Percentiles rank a stretch among this genome's conserved stretches.
These are phyloP conservation scores for Dasyprocta punctata DNA, from an alignment of 2,113 vertebrate species.

Conservation along the genomic window DNA sequence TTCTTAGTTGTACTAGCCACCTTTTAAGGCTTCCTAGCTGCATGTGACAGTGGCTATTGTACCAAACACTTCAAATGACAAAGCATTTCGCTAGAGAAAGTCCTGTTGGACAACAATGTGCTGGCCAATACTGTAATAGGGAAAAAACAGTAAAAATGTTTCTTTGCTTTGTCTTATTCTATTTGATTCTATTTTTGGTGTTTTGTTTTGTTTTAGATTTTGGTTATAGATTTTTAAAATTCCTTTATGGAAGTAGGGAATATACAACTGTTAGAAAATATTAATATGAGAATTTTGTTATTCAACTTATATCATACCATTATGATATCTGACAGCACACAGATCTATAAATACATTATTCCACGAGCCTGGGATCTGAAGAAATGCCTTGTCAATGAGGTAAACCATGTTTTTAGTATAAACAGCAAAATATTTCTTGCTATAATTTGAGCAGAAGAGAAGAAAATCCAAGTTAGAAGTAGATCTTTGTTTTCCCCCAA, in stretches of 20 bases:
- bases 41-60: neutral
- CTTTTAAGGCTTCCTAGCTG: neutral
- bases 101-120: neutral
- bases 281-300: neutral
- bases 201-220: neutral
- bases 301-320: neutral
- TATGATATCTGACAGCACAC: neutral
- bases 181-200: neutral
- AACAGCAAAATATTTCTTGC: neutral
- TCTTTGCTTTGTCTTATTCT: neutral
- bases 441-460: neutral
- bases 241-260: neutral
- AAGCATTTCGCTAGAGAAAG: neutral
- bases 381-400: neutral
- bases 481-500: neutral
- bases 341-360: neutral
- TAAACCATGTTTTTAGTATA: neutral
- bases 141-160: neutral
- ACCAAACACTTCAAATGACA: neutral
- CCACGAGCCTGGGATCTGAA: neutral
- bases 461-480: neutral
- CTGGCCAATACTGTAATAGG: neutral
- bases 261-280: neutral
- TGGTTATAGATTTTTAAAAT: neutral
- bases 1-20: neutral